Base-by-base conservation (phyloP, 2,888 invertebrate genomes). In the Lymantria dispar region DNA sequence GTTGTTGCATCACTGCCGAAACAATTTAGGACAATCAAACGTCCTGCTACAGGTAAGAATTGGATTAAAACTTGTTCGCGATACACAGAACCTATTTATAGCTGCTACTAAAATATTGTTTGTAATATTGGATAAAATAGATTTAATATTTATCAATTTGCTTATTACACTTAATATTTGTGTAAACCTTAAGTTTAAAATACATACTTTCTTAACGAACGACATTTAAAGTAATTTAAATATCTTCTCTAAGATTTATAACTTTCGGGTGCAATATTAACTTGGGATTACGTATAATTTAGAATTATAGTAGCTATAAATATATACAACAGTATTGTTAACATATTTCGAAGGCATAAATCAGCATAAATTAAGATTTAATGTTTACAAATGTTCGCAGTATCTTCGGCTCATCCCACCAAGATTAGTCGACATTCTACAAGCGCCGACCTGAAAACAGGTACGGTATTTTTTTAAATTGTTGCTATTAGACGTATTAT, bases 41-140 rank as follows among this genome's bases (percentile, higher is more conserved):
- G 85, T 39, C 64, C 68, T 11, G 72, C 68, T 7, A 62, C 74
- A 83, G 88, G 90, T 90, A 80, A 83, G 84, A 47, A 29, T 3
- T 8, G 10, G 11, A 13, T 42, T 42, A 42, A 29, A 22, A 31
- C 10, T 43, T 33, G 29, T 42, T 5, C 22, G 5, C 36, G 36
- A 11, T 9, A 36, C 36, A 36, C 11, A 3, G 36, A 36, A 36
- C 36, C 36, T 36, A 36, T 36, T 36, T 36, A 11, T 7, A 22
- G 36, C 36, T 36, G 11, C 9, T 36, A 22, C 22, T 22, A 22
- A 22, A 22, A 22, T 22, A n/a, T n/a, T n/a, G 22, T 22, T 2
- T 22, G 5, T 2, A 22, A 22, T 22, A 22, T 22, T 22, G 22
- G 22, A 22, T 22, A 22, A 22, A 22, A 22, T 22, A 5, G 5